Conservation (phyloP, 2,888 invertebrate species). For the Pogonocherus hispidulus region DNA sequence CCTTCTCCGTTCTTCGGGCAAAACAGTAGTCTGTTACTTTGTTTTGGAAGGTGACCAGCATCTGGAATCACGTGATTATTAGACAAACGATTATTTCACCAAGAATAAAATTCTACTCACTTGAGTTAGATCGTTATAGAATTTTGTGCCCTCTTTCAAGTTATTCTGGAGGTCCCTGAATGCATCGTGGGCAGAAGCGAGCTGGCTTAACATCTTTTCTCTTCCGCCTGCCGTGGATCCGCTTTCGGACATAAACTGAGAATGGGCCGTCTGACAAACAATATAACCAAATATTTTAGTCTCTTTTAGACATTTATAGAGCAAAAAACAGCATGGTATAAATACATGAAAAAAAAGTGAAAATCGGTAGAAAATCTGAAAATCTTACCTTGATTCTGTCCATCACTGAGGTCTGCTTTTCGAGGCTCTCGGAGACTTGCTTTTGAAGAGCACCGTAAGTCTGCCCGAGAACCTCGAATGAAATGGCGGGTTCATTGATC, state of each 20-base stretch:
- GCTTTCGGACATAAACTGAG: constrained; percentile 75
- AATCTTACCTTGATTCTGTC: constrained; percentile 75
- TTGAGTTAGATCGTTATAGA: constrained; percentile 93
- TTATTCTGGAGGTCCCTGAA: constrained; percentile 92
- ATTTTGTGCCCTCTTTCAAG: constrained; percentile 95
- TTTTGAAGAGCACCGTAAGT: constrained; percentile 83
- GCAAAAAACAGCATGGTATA: no score
- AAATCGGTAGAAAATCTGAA: no score
- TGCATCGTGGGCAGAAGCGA: constrained; percentile 93
- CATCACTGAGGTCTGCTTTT: constrained; percentile 79
- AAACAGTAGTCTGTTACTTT: constrained; percentile 98
- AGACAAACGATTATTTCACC: neutral
- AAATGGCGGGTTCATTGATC: constrained; percentile 82
- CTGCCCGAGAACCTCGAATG: constrained; percentile 80
- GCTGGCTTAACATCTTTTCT: constrained; percentile 84
- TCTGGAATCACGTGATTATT: constrained; percentile 68
- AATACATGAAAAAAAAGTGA: no score
- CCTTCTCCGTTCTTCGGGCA: constrained; percentile 98
- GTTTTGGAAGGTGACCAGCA: constrained; percentile 95
- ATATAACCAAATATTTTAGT: no score
- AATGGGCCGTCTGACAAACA: constrained; percentile 70
- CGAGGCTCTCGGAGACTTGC: constrained; percentile 82
- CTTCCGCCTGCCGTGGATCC: constrained; percentile 77
- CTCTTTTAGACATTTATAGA: no score
- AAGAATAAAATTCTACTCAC: constrained; percentile 61